Base-by-base conservation (phyloP, 1,140 invertebrate genomes). In the Achatina immaculata region DNA sequence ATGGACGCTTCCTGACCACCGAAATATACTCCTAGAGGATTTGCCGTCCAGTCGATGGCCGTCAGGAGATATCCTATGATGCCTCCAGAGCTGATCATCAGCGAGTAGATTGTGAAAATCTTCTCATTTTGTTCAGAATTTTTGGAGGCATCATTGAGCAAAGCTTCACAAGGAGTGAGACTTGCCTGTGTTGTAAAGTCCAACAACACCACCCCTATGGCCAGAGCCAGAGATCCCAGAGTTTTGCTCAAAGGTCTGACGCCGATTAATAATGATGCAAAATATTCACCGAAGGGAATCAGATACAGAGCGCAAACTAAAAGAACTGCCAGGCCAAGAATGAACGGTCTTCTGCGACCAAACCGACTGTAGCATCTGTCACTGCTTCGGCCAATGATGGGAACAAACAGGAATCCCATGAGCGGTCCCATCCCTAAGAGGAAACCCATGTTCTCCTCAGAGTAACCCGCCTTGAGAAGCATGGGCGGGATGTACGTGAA, bases 401-500 rank as follows among this genome's bases (percentile, higher is more conserved):
- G 92, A 34, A 93, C 92, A 43, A 91, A 81, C 42, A 92, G 84
- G 62, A 93, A 89, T 24, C 91, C 92, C 42, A 93, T 76, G 45
- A 92, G 85, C 21, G 92, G 90, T 31, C 92, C 92, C 40, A 92
- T 81, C 14, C 92, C 91, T 0, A 92, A 82, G 24, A 92, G 87
- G 55, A 91, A 87, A 68, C 89, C 91, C 90, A 93, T 92, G 62
- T 90, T 83, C 78, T 90, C 87, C 78, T 92, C 92, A 21, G 87
- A 85, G 83, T 92, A 92, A 7, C 92, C 92, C 40, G 89, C 87
- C 82, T 93, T 93, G 11, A 93, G 87, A 40, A 93, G 81, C 85
- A 93, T 88, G 34, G 92, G 92, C 21, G 92, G 92, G 77, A 93
- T 91, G 85, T 92, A 93, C 2, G 90, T 91, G 85, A 93, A 93